phyloP scores from a whole-genome alignment of 2,888 invertebrate genomes.

The Ennomos fuscantarius region DNA sequence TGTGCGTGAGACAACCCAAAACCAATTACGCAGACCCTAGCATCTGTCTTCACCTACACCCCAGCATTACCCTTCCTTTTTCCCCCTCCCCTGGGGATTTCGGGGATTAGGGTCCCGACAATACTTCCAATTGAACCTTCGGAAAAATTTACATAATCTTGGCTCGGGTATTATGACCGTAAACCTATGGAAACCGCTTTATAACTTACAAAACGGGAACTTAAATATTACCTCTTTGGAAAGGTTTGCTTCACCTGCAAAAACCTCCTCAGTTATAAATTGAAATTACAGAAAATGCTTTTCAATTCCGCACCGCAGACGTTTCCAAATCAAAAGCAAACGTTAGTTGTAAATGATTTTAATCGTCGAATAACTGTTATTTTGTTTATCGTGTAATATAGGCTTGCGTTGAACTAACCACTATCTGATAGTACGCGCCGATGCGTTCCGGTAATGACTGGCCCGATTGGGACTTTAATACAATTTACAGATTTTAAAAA shows the following conservation, averaged over 20 bases:
- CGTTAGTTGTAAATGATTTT: no score
- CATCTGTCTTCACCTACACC: conserved; percentile 40
- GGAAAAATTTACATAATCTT: conserved; percentile 65
- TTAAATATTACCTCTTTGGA: conserved; percentile 34
- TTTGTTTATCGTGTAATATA: no score
- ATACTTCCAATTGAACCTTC: conserved; percentile 60
- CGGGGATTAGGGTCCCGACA: conserved; percentile 58
- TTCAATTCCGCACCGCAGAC: no score
- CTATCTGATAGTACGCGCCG: no score
- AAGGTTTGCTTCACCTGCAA: conserved; percentile 11
- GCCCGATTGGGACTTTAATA: no score
- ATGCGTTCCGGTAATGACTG: no score
- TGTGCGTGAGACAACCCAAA: conserved; percentile 12
- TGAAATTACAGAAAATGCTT: no score
- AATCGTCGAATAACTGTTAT: no score
- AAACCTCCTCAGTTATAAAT: no score
- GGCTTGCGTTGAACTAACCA: no score
- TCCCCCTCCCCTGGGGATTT: conserved; percentile 45
- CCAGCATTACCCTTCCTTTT: conserved; percentile 27
- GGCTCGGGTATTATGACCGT: conserved; percentile 37
- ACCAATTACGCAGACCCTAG: conserved; percentile 25
- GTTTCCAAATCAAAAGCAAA: no score
- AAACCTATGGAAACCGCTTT: conserved; percentile 38
- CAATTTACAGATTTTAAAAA: no score
- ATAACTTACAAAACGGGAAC: conserved; percentile 39